Evolutionary conservation across 2,888 invertebrate genomes (phyloP).

Genomic region (Drosophila ustulata): DNA sequence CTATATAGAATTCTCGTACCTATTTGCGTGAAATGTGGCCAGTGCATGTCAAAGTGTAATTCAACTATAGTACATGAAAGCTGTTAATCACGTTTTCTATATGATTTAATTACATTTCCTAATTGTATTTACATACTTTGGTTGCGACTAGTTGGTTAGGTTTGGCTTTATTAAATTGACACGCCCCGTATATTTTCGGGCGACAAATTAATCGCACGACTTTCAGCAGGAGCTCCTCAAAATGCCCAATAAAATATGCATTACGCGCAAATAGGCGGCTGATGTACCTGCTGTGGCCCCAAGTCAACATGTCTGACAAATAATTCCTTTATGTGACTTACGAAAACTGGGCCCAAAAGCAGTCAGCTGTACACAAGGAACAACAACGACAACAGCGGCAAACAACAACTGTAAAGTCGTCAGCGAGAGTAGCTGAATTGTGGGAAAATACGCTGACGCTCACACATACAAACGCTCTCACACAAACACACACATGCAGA

Average conservation of each 20-base stretch:
- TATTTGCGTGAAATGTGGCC: not conserved
- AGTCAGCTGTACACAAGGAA: conserved; percentile 22
- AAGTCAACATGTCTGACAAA: conserved; percentile 68
- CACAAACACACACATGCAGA: conserved; percentile 12
- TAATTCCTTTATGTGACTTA: conserved; percentile 73
- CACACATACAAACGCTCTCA: not conserved
- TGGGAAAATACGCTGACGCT: conserved; percentile 45
- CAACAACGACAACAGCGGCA: conserved; percentile 19
- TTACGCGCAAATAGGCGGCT: conserved; percentile 60
- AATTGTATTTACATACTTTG: conserved; percentile 50
- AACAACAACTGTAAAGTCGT: conserved; percentile 26
- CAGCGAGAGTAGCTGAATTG: conserved; percentile 37
- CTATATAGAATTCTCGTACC: not conserved
- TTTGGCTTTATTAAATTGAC: conserved; percentile 18
- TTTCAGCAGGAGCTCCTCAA: conserved; percentile 51
- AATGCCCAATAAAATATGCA: conserved; percentile 75
- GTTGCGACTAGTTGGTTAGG: conserved; percentile 4
- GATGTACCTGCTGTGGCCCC: conserved; percentile 39
- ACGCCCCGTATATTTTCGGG: conserved; percentile 15
- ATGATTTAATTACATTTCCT: conserved; percentile 58
- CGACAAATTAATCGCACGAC: conserved; percentile 60
- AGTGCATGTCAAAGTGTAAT: conserved; percentile 52
- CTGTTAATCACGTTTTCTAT: conserved; percentile 38
- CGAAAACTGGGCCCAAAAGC: conserved; percentile 48
- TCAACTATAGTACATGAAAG: conserved; percentile 13